Evolutionary conservation across 2,113 vertebrate species (phyloP).

Genomic region (Harpagus bidentatus): DNA sequence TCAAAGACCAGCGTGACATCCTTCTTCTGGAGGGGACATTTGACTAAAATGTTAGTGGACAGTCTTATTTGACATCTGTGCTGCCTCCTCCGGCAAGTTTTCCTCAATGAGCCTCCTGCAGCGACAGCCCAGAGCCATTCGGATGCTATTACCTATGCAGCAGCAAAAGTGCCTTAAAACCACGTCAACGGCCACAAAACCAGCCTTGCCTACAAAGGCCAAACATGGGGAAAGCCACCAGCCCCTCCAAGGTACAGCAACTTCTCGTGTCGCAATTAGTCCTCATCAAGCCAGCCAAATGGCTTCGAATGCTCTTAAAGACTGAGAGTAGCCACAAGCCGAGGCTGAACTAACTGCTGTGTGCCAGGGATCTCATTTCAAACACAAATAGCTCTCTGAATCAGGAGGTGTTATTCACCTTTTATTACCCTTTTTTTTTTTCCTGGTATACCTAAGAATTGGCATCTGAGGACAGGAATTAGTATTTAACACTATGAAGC

Average conservation of each 20-base stretch:
- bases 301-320: background rate
- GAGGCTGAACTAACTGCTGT: fast-evolving
- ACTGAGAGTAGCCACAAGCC: background rate
- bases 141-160: fast-evolving
- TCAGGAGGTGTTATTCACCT: too few relatives aligned
- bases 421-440: too few relatives aligned
- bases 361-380: background rate
- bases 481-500: fast-evolving
- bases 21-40: background rate
- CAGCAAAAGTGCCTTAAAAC: background rate
- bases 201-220: too few relatives aligned
- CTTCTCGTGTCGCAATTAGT: background rate
- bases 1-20: fast-evolving
- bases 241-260: background rate
- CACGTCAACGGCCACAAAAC: background rate
- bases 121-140: too few relatives aligned
- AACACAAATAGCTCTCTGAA: background rate
- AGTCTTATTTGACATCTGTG: fast-evolving
- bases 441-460: background rate
- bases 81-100: background rate
- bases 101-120: background rate
- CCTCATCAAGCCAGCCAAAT: background rate
- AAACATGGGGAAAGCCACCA: background rate
- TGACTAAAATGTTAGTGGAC: fast-evolving
- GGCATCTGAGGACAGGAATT: background rate